Conservation (phyloP, 2,888 invertebrate genomes). For the Ferrisia virgata region DNA sequence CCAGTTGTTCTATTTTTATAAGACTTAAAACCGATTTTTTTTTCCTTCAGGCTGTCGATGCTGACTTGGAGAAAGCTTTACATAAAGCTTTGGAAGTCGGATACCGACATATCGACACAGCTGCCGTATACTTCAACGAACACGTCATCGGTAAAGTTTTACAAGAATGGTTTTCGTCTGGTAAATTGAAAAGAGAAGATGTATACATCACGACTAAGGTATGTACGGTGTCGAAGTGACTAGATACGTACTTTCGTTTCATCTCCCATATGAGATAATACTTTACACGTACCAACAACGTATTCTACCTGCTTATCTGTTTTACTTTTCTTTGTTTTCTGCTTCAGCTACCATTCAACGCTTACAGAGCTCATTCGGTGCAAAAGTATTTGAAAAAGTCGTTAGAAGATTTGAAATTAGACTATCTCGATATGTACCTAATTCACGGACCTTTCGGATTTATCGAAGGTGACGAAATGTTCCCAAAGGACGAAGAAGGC, state of each 20-base stretch:
- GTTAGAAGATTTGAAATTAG: constrained; percentile 66
- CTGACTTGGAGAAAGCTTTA: constrained; percentile 66
- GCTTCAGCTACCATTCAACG: constrained; percentile 55
- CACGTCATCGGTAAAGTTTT: constrained; percentile 67
- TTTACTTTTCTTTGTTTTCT: not conserved
- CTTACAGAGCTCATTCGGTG: constrained; percentile 64
- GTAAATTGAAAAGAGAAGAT: constrained; percentile 66
- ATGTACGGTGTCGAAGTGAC: not conserved
- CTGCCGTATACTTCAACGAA: constrained; percentile 68
- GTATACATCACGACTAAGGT: constrained; percentile 68
- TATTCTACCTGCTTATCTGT: too few species aligned
- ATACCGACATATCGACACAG: constrained; percentile 74
- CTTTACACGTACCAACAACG: too few species aligned
- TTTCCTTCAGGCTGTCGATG: constrained; percentile 51
- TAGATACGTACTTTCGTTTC: not conserved
- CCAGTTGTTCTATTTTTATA: too few species aligned
- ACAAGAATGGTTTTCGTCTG: constrained; percentile 62
- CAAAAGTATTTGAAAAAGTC: constrained; percentile 66
- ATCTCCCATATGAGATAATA: too few species aligned
- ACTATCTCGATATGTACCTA: constrained; percentile 79
- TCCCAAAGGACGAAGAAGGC: constrained; percentile 8
- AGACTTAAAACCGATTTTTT: too few species aligned
- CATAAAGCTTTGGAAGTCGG: constrained; percentile 70
- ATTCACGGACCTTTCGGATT: constrained; percentile 65
- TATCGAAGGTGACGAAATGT: not conserved